phyloP scores from a whole-genome alignment of 2,113 vertebrate genomes.

The Elephantulus edwardii region DNA sequence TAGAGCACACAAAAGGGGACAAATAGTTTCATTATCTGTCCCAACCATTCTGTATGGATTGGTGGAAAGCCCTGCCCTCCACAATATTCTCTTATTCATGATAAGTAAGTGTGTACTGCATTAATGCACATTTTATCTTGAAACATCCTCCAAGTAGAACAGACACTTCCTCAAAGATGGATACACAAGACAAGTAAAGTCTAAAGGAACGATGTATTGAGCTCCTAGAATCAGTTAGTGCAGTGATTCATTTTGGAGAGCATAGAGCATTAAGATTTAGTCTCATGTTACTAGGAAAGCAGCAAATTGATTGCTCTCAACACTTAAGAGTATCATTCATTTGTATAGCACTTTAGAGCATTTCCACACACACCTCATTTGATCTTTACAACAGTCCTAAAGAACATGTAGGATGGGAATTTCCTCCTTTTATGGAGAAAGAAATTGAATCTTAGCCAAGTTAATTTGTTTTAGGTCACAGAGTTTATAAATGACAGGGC shows the following conservation, averaged over 20 bases:
- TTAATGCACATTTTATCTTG: not conserved
- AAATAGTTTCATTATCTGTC: not conserved
- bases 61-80: not conserved
- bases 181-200: not conserved
- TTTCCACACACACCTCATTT: not conserved
- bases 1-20: not conserved
- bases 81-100: not conserved
- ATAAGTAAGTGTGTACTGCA: not conserved
- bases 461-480: not conserved
- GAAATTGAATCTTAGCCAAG: not conserved
- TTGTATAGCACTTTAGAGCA: not conserved
- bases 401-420: not conserved
- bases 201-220: not conserved
- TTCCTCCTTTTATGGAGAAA: not conserved
- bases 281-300: no score
- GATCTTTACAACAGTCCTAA: not conserved
- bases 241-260: not conserved
- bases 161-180: not conserved
- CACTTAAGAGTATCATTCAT: not conserved
- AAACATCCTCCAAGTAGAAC: no score
- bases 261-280: no score
- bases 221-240: not conserved
- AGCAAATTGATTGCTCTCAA: not conserved
- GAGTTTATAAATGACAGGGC: not conserved
- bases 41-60: not conserved